These are phyloP conservation scores for Orbicella faveolata DNA, from an alignment of 64 coral and sea anemone species.

Conservation along the genomic window DNA sequence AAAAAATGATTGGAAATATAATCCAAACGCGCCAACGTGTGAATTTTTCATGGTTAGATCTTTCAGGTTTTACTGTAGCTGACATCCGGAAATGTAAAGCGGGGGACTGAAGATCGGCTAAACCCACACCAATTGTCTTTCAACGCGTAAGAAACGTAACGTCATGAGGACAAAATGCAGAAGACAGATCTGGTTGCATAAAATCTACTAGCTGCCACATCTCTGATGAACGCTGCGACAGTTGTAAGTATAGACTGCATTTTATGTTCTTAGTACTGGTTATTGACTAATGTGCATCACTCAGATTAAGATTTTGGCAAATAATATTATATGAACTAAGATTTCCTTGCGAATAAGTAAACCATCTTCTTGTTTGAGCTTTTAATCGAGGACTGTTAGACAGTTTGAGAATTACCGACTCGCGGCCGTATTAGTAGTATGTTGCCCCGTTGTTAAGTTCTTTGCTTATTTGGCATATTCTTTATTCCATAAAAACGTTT, in stretches of 20 bases:
- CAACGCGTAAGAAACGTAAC: not conserved
- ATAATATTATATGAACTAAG: not conserved
- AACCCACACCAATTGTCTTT: not conserved
- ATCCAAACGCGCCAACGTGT: not conserved
- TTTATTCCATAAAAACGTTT: too few relatives aligned
- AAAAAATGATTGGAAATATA: not conserved
- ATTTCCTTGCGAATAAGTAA: not conserved
- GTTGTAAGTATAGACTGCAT: conserved; percentile 24
- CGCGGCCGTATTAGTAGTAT: not conserved
- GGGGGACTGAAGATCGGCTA: not conserved
- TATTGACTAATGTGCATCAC: not conserved
- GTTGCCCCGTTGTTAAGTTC: not conserved
- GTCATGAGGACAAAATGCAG: conserved; percentile 17
- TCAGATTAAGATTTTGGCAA: not conserved
- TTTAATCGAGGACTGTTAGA: not conserved
- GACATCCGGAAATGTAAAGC: conserved; percentile 37
- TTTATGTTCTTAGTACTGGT: not conserved
- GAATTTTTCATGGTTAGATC: not conserved
- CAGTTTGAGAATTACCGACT: not conserved
- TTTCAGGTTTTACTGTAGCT: not conserved
- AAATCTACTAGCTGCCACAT: not conserved
- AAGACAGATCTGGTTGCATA: conserved; percentile 16
- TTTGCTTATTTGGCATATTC: too few relatives aligned
- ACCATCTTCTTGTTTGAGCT: not conserved
- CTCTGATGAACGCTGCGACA: conserved; percentile 41